Base-by-base conservation (phyloP, 2,797 vertebrate species). In the Coreius guichenoti region DNA sequence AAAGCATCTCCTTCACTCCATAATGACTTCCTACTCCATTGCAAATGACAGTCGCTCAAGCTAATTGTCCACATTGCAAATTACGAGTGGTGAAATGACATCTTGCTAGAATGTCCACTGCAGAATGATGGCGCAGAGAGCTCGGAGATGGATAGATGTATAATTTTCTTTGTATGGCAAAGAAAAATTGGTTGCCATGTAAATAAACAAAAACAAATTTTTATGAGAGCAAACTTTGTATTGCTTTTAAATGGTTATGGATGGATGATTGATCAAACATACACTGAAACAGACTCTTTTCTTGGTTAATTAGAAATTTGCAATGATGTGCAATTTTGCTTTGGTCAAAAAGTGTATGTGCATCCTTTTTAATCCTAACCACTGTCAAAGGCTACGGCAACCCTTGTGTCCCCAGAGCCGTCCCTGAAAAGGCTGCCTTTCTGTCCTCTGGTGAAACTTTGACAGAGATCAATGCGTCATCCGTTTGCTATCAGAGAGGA, bases 51-150 rank as follows among this genome's bases (percentile, higher is more conserved):
- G 79, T 88, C 39, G 78, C 82, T 90, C 84, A 61, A 68, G 69
- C 33, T 86, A 87, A 90, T 86, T 89, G 87, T 86, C 49, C 58
- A 67, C 84, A 86, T 77, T 80, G 80, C 77, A 86, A 86, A 86
- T 84, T 85, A 89, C 21, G 49, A 65, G 69, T 58, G 39, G 58
- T 82, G 3, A 39, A 79, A 72, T 36, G n/a, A 83, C 56, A 79
- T 61, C 78, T 80, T 54, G 4, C 76, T 29, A 82, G 73, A 80
- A 88, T 23, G 26, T 76, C n/a, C n/a, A 43, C 8, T 29, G 36
- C 65, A 54, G 56, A 88, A 49, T 79, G 12, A 83, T 39, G 51
- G 33, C 43, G 45, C 69, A 65, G 51, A 56, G 8, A 45, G 45
- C 13, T 33, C 23, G 9, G 43, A 74, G 17, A 49, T 47, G 17